Evolutionary conservation across 2,113 vertebrate species (phyloP).

Genomic region (Serilophus lunatus): DNA sequence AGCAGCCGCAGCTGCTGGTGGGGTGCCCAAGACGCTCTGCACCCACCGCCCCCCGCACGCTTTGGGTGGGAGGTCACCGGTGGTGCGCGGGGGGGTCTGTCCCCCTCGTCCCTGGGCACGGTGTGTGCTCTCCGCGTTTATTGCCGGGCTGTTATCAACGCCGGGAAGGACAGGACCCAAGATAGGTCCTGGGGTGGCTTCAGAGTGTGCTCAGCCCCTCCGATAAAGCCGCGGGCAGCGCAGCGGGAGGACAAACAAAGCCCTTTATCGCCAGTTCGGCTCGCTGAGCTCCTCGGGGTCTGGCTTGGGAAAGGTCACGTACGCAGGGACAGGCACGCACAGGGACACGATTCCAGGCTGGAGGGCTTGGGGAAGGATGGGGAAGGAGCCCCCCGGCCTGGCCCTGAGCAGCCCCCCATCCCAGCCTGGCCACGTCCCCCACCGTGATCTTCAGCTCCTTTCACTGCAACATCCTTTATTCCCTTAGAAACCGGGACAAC

Average conservation of each 20-base stretch:
- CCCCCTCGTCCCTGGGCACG: neutral
- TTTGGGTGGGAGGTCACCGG: neutral
- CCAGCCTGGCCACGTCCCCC: neutral
- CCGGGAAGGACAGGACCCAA: neutral
- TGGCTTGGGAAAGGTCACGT: neutral
- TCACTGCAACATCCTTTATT: neutral
- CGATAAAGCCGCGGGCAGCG: neutral
- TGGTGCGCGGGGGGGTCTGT: neutral
- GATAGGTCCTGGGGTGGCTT: neutral
- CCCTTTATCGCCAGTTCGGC: neutral
- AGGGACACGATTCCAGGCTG: accelerated
- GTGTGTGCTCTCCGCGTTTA: neutral
- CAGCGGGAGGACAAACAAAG: conserved; percentile 13
- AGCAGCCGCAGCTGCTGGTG: neutral
- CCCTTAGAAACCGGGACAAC: accelerated
- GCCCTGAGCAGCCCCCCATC: neutral
- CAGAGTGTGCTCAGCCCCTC: neutral
- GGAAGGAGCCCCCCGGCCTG: neutral
- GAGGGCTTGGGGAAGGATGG: accelerated
- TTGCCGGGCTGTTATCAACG: neutral
- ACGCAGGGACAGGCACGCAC: neutral
- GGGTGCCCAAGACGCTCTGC: neutral
- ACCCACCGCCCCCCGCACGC: accelerated
- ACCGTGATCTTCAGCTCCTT: accelerated
- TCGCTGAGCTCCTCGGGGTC: neutral